Conservation (phyloP, 2,888 invertebrate species). For the Dugesia japonica region DNA sequence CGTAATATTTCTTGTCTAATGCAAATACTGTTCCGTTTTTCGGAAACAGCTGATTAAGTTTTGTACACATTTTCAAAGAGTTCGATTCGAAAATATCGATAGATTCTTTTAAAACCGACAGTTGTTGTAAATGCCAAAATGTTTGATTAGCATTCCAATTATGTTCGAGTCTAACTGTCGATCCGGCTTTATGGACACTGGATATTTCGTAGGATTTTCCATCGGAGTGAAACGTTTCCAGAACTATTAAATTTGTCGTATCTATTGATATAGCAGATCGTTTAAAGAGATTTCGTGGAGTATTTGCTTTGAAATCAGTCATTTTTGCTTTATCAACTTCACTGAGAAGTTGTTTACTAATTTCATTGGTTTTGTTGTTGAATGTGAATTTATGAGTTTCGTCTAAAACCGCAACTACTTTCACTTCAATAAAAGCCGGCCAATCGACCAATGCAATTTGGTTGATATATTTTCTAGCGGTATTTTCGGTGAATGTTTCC, state of each 20-base stretch:
- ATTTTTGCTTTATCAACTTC: not conserved
- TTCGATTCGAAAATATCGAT: not conserved
- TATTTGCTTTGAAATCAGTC: not conserved
- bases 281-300: not conserved
- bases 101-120: not conserved
- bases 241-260: not conserved
- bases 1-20: not conserved
- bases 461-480: not conserved
- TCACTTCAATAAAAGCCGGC: conserved; percentile 25
- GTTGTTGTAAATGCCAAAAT: conserved; percentile 3
- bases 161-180: not conserved
- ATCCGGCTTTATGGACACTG: not conserved
- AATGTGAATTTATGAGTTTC: not conserved
- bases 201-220: not conserved
- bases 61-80: not conserved
- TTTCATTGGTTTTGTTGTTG: not conserved
- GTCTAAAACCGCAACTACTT: conserved; percentile 22
- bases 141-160: not conserved
- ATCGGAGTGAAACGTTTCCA: not conserved
- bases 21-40: not conserved
- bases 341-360: not conserved
- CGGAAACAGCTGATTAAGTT: not conserved
- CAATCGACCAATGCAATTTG: conserved; percentile 17
- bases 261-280: not conserved
- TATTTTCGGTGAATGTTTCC: not conserved